Conservation (phyloP, 2,888 invertebrate species). For the Watsonalla cultraria region DNA sequence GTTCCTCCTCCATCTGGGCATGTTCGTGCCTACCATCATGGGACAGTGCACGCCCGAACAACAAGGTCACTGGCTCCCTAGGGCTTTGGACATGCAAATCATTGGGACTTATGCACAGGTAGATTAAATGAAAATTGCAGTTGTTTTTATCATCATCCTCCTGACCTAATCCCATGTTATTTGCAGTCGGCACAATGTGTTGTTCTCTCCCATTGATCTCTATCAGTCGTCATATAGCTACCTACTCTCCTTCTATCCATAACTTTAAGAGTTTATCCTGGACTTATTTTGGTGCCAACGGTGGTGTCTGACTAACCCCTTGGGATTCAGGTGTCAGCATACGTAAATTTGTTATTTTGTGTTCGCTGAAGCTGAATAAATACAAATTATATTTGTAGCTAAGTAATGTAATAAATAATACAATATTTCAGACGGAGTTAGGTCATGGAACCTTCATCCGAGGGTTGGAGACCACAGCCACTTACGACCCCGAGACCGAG, state of each 20-base stretch:
- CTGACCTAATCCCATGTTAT: neutral
- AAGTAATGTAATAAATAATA: no score
- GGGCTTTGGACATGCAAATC: conserved; percentile 88
- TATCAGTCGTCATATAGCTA: no score
- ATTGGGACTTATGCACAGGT: conserved; percentile 96
- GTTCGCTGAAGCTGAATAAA: no score
- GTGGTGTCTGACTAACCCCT: no score
- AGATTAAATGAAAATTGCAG: neutral
- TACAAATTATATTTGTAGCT: no score
- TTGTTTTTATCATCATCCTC: neutral
- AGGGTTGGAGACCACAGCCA: conserved; percentile 95
- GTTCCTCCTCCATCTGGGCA: conserved; percentile 87
- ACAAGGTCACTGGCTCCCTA: conserved; percentile 89
- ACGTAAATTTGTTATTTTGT: no score
- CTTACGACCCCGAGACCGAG: conserved; percentile 89
- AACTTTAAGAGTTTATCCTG: no score
- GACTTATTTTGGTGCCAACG: no score
- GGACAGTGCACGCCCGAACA: conserved; percentile 93
- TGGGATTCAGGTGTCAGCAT: no score
- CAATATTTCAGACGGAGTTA: conserved; percentile 86
- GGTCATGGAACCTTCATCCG: conserved; percentile 97
- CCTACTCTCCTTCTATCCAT: no score
- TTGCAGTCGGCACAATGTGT: no score
- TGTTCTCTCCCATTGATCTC: no score
- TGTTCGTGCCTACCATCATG: conserved; percentile 94